These are phyloP conservation scores for Pedionomus torquatus DNA, from an alignment of 2,113 vertebrate genomes.

Conservation along the genomic window DNA sequence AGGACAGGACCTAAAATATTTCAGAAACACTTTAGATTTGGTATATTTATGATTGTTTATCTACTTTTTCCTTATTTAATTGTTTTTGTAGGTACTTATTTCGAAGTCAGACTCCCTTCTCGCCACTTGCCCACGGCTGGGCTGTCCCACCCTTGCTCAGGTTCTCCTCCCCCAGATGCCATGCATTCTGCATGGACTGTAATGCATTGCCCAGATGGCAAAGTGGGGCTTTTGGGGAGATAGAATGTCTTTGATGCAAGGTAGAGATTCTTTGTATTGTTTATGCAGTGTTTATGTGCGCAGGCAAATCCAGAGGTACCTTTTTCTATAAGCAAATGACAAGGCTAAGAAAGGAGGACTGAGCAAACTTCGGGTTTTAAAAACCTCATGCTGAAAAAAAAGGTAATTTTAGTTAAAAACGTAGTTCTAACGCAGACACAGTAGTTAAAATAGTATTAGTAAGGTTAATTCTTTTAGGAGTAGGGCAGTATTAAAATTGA, in stretches of 20 bases:
- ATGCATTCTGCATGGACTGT: not conserved
- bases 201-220: not conserved
- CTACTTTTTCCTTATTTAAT: not conserved
- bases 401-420: not conserved
- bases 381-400: not conserved
- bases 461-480: not conserved
- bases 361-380: not conserved
- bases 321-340: not conserved
- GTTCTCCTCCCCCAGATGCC: not conserved
- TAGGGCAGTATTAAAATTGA: not conserved
- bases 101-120: not conserved
- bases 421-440: not conserved
- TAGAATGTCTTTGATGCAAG: not conserved
- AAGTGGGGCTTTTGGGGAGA: not conserved
- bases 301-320: not conserved
- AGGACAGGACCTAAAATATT: not conserved
- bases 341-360: not conserved
- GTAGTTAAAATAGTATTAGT: not conserved
- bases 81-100: not conserved
- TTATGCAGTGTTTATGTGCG: not conserved
- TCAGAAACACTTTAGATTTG: not conserved
- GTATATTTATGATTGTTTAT: not conserved
- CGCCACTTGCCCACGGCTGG: fast-evolving
- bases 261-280: not conserved
- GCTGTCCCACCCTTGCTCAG: not conserved